These are phyloP conservation scores for Eutolmus rufibarbis DNA, from an alignment of 2,888 invertebrate genomes.

Conservation along the genomic window DNA sequence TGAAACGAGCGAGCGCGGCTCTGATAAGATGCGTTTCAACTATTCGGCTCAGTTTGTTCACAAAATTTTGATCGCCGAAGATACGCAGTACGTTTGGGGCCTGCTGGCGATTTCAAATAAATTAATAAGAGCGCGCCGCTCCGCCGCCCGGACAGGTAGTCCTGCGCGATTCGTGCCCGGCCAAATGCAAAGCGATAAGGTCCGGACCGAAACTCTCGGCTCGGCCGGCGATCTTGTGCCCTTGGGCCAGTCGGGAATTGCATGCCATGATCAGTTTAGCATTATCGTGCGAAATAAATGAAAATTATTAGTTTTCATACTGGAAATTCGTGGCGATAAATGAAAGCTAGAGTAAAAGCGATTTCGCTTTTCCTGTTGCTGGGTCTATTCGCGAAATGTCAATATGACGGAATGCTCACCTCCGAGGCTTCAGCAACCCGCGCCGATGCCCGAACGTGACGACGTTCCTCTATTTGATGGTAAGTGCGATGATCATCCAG, in stretches of 20 bases:
- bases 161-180: conserved; percentile 1
- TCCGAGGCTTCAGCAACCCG: background rate
- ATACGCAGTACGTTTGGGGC: background rate
- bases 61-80: conserved; percentile 8
- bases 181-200: background rate
- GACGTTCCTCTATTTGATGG: background rate
- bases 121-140: conserved; percentile 16
- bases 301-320: conserved; percentile 45
- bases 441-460: background rate
- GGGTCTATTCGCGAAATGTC: background rate
- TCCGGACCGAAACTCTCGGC: conserved; percentile 5
- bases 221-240: conserved; percentile 14
- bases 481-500: background rate
- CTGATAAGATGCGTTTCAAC: conserved; percentile 28
- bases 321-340: conserved; percentile 43
- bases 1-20: background rate
- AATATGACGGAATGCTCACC: conserved; percentile 16
- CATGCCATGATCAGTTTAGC: conserved; percentile 44
- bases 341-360: conserved; percentile 35
- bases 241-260: conserved; percentile 29
- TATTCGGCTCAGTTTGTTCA: conserved; percentile 16
- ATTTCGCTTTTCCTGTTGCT: conserved; percentile 43
- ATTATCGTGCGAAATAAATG: conserved; percentile 47
- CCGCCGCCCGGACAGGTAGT: conserved; percentile 13
- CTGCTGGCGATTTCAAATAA: conserved; percentile 25